Base-by-base conservation (phyloP, 2,888 invertebrate species). In the Acanthosepion lycidas region DNA sequence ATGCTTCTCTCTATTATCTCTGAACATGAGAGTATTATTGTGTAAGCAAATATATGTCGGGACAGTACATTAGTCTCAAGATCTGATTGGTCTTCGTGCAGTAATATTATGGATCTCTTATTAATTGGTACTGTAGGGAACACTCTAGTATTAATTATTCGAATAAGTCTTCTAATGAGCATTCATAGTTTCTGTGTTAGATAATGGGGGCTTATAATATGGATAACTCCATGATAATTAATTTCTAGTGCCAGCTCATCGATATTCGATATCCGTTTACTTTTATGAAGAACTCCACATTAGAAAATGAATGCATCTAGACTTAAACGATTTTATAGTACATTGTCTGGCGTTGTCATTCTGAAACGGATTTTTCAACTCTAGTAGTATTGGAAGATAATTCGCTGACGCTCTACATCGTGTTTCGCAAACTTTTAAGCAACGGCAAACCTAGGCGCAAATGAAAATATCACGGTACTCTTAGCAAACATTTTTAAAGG, bases 161-260 rank as follows among this genome's bases (percentile, higher is more conserved):
- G n/a, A 78, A 78, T 78, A 78, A n/a, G 78, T 78, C n/a, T n/a
- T 78, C n/a, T 78, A 78, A 78, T 78, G 78, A 78, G n/a, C 78
- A n/a, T 8, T n/a, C 78, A 78, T 78, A n/a, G 18, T n/a, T 12
- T 15, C 15, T 78, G 33, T 78, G 12, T 33, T n/a, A 78, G n/a
- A 78, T 78, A 78, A 78, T 78, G 9, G 78, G 4, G 5, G 5
- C 9, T n/a, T 33, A n/a, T 78, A 78, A 78, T 15, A 33, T 33
- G 33, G n/a, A 78, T 28, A 8, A 78, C 28, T 12, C 78, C 4
- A n/a, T n/a, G 28, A n/a, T n/a, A 78, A 78, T 78, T 33, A 78
- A 33, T 78, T 78, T 33, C 18, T 12, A 2, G 33, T n/a, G 78
- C 78, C 78, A 78, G 15, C 8, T 4, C n/a, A 78, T n/a, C n/a